These are phyloP conservation scores for Cettia cetti DNA, from an alignment of 2,113 vertebrate species.

Conservation along the genomic window DNA sequence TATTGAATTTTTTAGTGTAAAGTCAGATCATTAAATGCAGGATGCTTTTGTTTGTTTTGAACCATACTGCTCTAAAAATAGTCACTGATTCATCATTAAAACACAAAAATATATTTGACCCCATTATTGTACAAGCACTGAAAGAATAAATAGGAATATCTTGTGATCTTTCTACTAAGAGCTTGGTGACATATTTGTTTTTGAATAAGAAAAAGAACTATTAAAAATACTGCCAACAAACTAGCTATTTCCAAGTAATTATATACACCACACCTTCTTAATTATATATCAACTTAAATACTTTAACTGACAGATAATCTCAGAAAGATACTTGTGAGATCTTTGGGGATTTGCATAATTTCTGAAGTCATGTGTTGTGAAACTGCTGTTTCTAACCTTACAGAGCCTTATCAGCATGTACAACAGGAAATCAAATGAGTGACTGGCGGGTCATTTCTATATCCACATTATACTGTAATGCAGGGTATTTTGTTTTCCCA, in stretches of 20 bases:
- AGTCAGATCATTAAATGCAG: slow-evolving; percentile 10
- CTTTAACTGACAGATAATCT: not conserved
- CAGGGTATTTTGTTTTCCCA: not conserved
- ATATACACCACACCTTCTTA: not conserved
- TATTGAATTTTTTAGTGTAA: not conserved
- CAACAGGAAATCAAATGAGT: not conserved
- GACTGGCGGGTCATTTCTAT: not conserved
- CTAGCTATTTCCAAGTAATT: not conserved
- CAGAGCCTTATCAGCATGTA: not conserved
- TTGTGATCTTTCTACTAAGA: not conserved
- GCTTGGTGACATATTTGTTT: not conserved
- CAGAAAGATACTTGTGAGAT: not conserved
- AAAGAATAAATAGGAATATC: not conserved
- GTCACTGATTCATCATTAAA: not conserved
- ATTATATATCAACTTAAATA: not conserved
- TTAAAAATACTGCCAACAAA: not conserved
- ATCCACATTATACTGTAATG: not conserved
- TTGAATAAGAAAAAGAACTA: not conserved
- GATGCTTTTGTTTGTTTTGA: slow-evolving; percentile 3
- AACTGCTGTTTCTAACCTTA: not conserved
- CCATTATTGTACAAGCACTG: not conserved
- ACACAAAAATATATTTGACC: not conserved
- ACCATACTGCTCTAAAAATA: slow-evolving; percentile 1
- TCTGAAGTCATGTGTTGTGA: not conserved
- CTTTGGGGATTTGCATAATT: not conserved